Conservation (phyloP, 30 jellyfish, hydroid and myxozoan species). For the Aurelia aurita region DNA sequence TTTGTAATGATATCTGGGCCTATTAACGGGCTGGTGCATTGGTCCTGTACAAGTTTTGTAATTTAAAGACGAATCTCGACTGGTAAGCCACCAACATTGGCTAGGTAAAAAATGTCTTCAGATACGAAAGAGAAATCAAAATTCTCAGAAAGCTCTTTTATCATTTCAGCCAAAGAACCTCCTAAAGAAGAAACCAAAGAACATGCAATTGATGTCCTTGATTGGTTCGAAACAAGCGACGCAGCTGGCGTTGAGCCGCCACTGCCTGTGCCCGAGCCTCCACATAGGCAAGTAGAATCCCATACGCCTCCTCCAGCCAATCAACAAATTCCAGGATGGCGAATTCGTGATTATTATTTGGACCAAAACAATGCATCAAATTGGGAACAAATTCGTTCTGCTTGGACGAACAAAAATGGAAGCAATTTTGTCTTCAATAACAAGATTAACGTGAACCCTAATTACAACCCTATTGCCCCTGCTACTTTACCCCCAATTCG, state of each 20-base stretch:
- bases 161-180: too few species aligned
- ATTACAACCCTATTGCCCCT: constrained; percentile 12
- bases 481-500: constrained; percentile 47
- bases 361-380: constrained; percentile 54
- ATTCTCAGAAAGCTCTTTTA: too few species aligned
- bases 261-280: constrained; percentile 7
- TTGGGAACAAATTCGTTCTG: constrained; percentile 75
- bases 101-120: too few species aligned
- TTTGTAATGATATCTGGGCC: too few species aligned
- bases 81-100: too few species aligned
- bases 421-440: constrained; percentile 51
- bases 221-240: too few species aligned
- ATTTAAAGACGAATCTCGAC: too few species aligned
- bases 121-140: too few species aligned
- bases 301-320: constrained; percentile 10
- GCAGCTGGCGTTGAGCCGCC: not conserved
- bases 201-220: too few species aligned
- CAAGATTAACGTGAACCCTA: constrained; percentile 50
- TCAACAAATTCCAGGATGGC: constrained; percentile 53
- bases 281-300: not conserved
- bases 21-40: too few species aligned
- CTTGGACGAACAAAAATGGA: constrained; percentile 66
- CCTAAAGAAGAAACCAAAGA: too few species aligned
- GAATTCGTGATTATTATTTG: constrained; percentile 61
- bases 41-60: too few species aligned